These are phyloP conservation scores for Daktulosphaira vitifoliae DNA, from an alignment of 1,140 invertebrate genomes.

Conservation along the genomic window DNA sequence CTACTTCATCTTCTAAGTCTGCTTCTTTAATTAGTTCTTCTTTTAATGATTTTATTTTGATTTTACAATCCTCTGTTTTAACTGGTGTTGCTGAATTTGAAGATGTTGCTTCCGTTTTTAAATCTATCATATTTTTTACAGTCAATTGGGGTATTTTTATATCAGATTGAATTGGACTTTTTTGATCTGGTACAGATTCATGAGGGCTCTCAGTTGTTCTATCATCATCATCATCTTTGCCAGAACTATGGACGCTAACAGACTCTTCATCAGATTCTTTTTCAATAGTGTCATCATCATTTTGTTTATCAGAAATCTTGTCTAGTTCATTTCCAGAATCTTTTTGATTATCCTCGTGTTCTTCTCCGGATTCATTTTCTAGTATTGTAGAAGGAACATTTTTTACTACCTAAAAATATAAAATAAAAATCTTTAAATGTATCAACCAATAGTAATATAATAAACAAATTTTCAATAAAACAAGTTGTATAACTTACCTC, in stretches of 20 bases:
- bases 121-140: background rate
- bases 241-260: background rate
- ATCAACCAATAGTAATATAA: no score
- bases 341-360: constrained; percentile 4
- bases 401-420: constrained; percentile 12
- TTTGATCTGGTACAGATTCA: background rate
- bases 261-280: constrained; percentile 13
- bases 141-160: background rate
- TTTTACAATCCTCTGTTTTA: background rate
- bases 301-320: background rate
- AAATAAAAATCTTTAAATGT: no score
- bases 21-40: constrained; percentile 8
- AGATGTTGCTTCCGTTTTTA: constrained; percentile 9
- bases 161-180: background rate
- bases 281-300: background rate
- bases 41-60: constrained; percentile 12
- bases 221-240: background rate
- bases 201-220: background rate
- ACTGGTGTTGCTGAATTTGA: background rate
- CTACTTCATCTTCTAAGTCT: background rate
- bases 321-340: background rate
- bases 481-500: constrained; percentile 1
- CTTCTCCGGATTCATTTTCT: background rate
- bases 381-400: background rate
- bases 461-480: no score